Conservation (phyloP, 2,113 vertebrate species). For the Dicrurus megarhynchus region DNA sequence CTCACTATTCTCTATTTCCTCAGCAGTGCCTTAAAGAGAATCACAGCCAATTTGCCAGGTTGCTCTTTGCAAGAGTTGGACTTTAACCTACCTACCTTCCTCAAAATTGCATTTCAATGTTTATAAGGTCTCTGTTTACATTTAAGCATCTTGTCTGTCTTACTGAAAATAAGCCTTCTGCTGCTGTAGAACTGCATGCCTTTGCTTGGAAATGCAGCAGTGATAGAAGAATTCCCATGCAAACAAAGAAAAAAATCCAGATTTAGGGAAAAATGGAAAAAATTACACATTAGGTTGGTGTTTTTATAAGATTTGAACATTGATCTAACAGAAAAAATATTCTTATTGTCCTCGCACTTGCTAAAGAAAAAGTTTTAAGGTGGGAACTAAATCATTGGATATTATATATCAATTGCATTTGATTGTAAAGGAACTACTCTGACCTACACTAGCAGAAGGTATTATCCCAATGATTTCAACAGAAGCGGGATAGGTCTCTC, state of each 20-base stretch:
- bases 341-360: neutral
- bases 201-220: neutral
- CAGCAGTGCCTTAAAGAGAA: neutral
- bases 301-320: neutral
- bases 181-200: neutral
- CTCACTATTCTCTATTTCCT: neutral
- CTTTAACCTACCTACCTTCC: neutral
- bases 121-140: neutral
- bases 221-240: neutral
- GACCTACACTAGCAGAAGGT: neutral
- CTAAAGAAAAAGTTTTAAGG: neutral
- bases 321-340: neutral
- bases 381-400: neutral
- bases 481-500: neutral
- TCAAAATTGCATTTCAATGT: neutral
- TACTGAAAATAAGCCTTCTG: neutral
- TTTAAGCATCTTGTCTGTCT: neutral
- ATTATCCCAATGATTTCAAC: neutral
- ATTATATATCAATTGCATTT: neutral
- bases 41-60: neutral
- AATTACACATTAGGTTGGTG: neutral
- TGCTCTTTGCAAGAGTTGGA: neutral
- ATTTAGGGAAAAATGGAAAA: neutral
- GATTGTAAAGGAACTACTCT: neutral
- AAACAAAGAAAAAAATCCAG: neutral